Evolutionary conservation across 2,888 invertebrate species (phyloP).

Genomic region (Podotricha telesiphe): DNA sequence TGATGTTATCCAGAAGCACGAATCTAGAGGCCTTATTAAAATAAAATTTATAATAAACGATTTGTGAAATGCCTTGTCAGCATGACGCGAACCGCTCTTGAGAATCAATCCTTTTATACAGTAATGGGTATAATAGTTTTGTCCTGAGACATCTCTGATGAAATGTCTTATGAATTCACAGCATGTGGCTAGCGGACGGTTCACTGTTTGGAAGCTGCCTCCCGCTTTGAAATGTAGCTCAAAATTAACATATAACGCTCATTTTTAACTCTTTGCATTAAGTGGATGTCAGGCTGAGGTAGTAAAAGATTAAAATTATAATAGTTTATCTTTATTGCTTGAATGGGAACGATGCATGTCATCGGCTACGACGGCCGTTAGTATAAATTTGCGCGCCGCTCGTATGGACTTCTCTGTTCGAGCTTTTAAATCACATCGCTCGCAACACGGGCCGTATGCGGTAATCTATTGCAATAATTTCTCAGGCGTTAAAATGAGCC

Average conservation of each 20-base stretch:
- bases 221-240: conserved; percentile 53
- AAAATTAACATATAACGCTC: conserved; percentile 53
- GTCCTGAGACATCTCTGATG: conserved; percentile 72
- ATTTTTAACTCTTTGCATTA: conserved; percentile 69
- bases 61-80: conserved; percentile 79
- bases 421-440: conserved; percentile 60
- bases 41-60: conserved; percentile 77
- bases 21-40: conserved; percentile 56
- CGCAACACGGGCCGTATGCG: conserved; percentile 56
- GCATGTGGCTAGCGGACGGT: conserved; percentile 65
- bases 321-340: conserved; percentile 60
- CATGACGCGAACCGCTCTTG: conserved; percentile 70
- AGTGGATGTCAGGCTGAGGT: conserved; percentile 48
- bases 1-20: conserved; percentile 69
- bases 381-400: conserved; percentile 54
- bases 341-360: conserved; percentile 57
- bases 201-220: conserved; percentile 76
- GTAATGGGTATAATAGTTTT: conserved; percentile 69
- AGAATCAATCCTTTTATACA: conserved; percentile 61
- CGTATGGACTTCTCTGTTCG: conserved; percentile 49
- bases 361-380: conserved; percentile 47
- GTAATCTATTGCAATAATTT: conserved; percentile 74
- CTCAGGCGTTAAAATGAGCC: conserved; percentile 69
- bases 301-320: conserved; percentile 52
- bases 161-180: conserved; percentile 71